Evolutionary conservation across 2,113 vertebrate species (phyloP).

Genomic region (Daubentonia madagascariensis): DNA sequence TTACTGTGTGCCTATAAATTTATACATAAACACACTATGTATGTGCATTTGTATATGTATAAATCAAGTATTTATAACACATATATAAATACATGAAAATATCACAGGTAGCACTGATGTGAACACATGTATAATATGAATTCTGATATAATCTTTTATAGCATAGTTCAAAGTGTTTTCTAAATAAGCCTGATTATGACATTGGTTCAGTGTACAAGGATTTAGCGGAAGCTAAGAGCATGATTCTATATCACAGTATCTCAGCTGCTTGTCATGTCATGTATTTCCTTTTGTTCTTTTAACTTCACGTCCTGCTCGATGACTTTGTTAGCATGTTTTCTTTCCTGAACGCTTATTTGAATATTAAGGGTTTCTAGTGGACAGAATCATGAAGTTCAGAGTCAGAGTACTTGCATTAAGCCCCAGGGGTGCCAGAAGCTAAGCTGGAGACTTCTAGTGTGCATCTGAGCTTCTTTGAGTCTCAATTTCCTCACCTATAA

Average conservation of each 20-base stretch:
- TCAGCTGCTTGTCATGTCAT: conserved; percentile 65
- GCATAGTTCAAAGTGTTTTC: conserved; percentile 75
- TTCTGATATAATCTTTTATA: conserved; percentile 77
- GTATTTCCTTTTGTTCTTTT: conserved; percentile 54
- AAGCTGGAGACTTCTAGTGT: background rate
- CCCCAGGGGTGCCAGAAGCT: background rate
- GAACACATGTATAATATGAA: conserved; percentile 79
- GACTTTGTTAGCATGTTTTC: conserved; percentile 54
- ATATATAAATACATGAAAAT: conserved; percentile 82
- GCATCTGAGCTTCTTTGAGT: conserved; percentile 12
- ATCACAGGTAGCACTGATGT: conserved; percentile 77
- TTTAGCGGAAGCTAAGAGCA: conserved; percentile 74
- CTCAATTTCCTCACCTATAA: background rate
- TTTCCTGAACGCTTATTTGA: conserved; percentile 64
- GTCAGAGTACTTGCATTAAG: background rate
- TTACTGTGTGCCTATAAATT: conserved; percentile 78
- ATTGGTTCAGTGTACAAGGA: conserved; percentile 67
- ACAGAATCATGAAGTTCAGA: background rate
- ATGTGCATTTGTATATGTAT: conserved; percentile 83
- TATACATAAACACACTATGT: conserved; percentile 84
- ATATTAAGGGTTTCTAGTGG: background rate
- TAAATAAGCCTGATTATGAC: conserved; percentile 80
- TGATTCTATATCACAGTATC: conserved; percentile 60
- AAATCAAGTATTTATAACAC: conserved; percentile 84
- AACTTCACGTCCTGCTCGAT: conserved; percentile 33